These are phyloP conservation scores for Xenops minutus DNA, from an alignment of 2,797 vertebrate genomes.

Conservation along the genomic window DNA sequence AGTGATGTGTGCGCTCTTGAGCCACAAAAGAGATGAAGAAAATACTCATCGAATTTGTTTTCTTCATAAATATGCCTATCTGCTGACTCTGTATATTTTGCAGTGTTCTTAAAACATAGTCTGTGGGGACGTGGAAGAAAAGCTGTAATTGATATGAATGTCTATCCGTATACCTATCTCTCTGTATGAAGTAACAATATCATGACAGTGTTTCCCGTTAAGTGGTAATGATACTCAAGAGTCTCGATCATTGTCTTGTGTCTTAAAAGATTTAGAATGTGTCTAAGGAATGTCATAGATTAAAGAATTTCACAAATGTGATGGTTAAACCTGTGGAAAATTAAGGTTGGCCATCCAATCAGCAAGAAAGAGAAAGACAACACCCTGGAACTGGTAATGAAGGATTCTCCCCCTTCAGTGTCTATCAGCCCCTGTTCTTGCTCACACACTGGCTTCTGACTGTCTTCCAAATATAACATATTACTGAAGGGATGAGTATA, in stretches of 20 bases:
- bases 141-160: neutral
- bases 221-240: neutral
- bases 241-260: neutral
- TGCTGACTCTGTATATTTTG: neutral
- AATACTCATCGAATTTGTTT: neutral
- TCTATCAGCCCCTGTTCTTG: neutral
- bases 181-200: neutral
- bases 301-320: neutral
- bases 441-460: neutral
- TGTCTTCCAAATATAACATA: neutral
- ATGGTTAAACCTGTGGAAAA: neutral
- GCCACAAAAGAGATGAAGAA: neutral
- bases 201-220: neutral
- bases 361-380: neutral
- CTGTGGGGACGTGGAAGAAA: accelerated
- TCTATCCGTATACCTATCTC: neutral
- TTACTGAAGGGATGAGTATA: neutral
- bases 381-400: neutral
- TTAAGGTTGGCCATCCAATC: neutral
- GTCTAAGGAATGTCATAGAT: neutral
- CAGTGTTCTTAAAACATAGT: neutral
- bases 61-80: neutral
- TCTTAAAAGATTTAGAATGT: neutral
- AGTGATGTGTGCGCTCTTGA: neutral
- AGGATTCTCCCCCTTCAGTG: neutral